Evolutionary conservation across 2,888 invertebrate species (phyloP).

Genomic region (Nemotelus nigrinus): DNA sequence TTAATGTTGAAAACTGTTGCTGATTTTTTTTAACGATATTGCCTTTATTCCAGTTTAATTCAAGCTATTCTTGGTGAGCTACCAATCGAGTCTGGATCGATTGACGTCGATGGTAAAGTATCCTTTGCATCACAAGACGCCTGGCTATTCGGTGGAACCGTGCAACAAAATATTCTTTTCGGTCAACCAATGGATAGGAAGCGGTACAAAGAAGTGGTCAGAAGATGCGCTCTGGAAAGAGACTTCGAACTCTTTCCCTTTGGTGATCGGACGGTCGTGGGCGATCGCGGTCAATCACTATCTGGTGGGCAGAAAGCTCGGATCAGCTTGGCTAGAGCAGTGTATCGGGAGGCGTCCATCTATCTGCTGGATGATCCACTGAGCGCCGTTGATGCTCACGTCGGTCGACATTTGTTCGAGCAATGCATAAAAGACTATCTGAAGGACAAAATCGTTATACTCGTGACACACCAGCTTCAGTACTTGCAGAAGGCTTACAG

Average conservation of each 20-base stretch:
- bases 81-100: conserved; percentile 66
- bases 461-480: conserved; percentile 88
- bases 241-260: conserved; percentile 70
- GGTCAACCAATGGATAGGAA: conserved; percentile 70
- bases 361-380: conserved; percentile 92
- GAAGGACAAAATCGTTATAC: conserved; percentile 75
- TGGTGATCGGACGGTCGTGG: conserved; percentile 74
- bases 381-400: conserved; percentile 92
- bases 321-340: conserved; percentile 86
- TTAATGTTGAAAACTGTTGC: neutral
- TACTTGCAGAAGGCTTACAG: conserved; percentile 76
- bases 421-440: conserved; percentile 66
- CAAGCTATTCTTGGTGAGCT: conserved; percentile 69
- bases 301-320: conserved; percentile 90
- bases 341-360: conserved; percentile 86
- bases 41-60: conserved; percentile 60
- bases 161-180: conserved; percentile 72
- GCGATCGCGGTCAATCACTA: conserved; percentile 84
- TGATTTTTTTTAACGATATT: neutral
- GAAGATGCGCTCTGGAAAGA: conserved; percentile 66
- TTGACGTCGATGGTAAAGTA: conserved; percentile 70
- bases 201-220: conserved; percentile 68
- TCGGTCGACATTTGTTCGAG: conserved; percentile 88
- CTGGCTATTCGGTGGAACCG: conserved; percentile 80
- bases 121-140: conserved; percentile 86